phyloP scores from a whole-genome alignment of 2,113 vertebrate genomes.

The Typhlomys cinereus region DNA sequence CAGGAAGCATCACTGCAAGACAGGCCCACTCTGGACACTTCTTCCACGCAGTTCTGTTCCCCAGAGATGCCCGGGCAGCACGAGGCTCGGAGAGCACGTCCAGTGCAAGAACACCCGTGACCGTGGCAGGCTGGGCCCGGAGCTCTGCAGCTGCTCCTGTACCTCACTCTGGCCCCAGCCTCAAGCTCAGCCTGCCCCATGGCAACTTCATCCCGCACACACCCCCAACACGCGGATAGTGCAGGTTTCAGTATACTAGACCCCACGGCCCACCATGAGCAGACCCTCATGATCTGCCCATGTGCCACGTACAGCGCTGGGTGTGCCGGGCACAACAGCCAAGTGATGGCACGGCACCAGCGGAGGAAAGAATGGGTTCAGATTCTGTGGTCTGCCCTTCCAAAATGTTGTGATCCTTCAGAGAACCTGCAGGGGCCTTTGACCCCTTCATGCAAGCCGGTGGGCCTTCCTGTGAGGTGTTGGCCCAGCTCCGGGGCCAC shows the following conservation, averaged over 20 bases:
- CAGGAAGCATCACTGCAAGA: background rate
- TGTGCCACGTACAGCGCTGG: background rate
- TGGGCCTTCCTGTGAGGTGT: background rate
- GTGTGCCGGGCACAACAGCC: no score
- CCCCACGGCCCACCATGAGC: background rate
- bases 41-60: background rate
- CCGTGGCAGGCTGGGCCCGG: background rate
- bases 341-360: background rate
- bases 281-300: background rate
- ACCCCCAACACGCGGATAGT: fast-evolving
- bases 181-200: fast-evolving
- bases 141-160: no score
- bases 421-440: background rate
- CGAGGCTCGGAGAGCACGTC: background rate
- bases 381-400: background rate
- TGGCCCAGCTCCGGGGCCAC: background rate
- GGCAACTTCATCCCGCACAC: background rate
- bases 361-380: background rate
- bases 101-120: background rate
- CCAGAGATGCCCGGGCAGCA: background rate
- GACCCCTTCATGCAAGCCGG: background rate
- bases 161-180: background rate
- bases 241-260: background rate
- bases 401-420: no score
- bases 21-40: background rate